Percentiles rank a stretch among this genome's conserved stretches.
phyloP scores from a whole-genome alignment of 2,888 invertebrate genomes.

The Tuberolachnus salignus region DNA sequence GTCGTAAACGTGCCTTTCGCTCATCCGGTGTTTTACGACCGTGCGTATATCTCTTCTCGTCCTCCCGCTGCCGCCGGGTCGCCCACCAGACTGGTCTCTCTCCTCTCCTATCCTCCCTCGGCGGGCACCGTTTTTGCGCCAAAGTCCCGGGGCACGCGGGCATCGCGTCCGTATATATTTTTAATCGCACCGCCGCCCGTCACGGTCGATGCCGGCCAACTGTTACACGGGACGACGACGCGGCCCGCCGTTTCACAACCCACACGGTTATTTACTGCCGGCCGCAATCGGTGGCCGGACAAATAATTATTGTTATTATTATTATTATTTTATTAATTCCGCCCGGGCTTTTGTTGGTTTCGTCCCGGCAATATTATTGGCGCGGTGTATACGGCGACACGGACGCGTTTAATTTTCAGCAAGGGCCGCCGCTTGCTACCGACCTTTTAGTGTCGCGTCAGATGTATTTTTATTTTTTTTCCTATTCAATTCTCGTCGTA shows the following conservation, averaged over 20 bases:
- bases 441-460: too few relatives aligned
- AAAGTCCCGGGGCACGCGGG: background rate
- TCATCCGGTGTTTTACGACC: constrained; percentile 16
- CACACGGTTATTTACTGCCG: background rate
- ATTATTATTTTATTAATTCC: background rate
- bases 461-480: too few relatives aligned
- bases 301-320: constrained; percentile 38
- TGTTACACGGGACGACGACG: constrained; percentile 27
- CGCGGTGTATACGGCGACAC: background rate
- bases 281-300: background rate
- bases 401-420: constrained; percentile 18
- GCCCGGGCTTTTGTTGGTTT: too few relatives aligned
- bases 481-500: too few relatives aligned
- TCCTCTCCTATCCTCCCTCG: too few relatives aligned
- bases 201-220: constrained; percentile 29
- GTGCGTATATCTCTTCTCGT: background rate
- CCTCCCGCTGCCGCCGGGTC: background rate
- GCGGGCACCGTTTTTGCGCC: background rate
- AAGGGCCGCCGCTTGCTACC: background rate
- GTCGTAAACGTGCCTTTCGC: constrained; percentile 1
- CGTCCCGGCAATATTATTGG: background rate
- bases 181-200: background rate
- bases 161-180: background rate
- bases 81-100: too few relatives aligned
- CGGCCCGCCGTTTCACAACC: too few relatives aligned